These are phyloP conservation scores for Scomber colias DNA, from an alignment of 2,113 vertebrate species.

Conservation along the genomic window DNA sequence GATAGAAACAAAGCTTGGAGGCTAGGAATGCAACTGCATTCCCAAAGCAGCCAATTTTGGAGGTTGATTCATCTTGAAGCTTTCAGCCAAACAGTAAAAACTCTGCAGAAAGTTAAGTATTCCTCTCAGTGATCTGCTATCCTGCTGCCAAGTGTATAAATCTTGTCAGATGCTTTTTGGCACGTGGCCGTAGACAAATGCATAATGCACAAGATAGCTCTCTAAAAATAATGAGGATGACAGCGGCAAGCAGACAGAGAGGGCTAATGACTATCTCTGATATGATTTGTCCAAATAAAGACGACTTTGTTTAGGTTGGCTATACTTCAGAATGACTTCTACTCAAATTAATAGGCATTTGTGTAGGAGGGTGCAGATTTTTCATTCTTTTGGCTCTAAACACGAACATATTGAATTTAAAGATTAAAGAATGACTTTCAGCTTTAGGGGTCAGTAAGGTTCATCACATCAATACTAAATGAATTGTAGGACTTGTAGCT, in stretches of 20 bases:
- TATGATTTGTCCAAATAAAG: neutral
- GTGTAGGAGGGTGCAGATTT: neutral
- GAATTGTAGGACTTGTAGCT: neutral
- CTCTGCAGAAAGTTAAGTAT: conserved; percentile 10
- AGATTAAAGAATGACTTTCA: neutral
- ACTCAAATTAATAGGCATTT: neutral
- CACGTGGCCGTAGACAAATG: neutral
- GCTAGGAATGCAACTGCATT: conserved; percentile 15
- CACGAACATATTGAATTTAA: neutral
- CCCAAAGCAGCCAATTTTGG: conserved; percentile 44
- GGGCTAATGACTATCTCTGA: neutral
- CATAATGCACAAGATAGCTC: neutral
- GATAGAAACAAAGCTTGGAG: conserved; percentile 36
- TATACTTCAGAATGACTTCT: neutral
- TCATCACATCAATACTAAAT: neutral
- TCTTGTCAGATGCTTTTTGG: conserved; percentile 22
- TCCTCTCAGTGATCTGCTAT: conserved; percentile 35
- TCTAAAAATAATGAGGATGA: conserved; percentile 14
- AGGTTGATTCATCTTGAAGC: conserved; percentile 30
- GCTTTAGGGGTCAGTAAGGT: too few relatives aligned
- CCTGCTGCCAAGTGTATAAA: conserved; percentile 35
- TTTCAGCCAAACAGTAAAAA: conserved; percentile 33
- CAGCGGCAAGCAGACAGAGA: neutral
- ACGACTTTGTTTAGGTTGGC: neutral
- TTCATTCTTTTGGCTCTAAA: neutral